phyloP scores from a whole-genome alignment of 2,888 invertebrate species.

The Zygothrica quintamaculata region DNA sequence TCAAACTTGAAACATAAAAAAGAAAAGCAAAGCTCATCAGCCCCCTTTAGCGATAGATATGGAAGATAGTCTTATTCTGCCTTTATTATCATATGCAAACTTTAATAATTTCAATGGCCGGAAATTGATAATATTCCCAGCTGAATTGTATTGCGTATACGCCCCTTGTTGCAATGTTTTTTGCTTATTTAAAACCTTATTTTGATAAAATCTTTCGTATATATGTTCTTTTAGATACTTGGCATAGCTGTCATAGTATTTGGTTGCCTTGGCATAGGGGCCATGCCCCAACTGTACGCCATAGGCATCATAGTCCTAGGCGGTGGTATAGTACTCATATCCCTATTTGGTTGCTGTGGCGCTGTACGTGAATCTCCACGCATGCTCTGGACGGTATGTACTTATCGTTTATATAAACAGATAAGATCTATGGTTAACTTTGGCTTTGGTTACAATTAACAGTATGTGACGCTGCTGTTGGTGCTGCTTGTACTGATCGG shows the following conservation, averaged over 20 bases:
- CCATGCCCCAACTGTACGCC: slow-evolving; percentile 76
- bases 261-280: slow-evolving; percentile 77
- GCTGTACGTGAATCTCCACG: slow-evolving; percentile 78
- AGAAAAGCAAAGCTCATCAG: no score
- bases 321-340: slow-evolving; percentile 71
- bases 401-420: not conserved
- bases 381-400: slow-evolving; percentile 76
- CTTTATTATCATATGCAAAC: no score
- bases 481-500: slow-evolving; percentile 65
- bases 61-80: no score
- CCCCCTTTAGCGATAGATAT: no score
- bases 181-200: no score
- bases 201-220: no score
- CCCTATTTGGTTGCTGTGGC: slow-evolving; percentile 79
- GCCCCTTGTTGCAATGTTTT: no score
- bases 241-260: slow-evolving; percentile 74
- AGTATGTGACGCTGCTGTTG: slow-evolving; percentile 72
- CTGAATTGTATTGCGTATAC: no score
- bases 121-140: no score
- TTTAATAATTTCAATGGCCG: no score
- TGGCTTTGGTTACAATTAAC: slow-evolving; percentile 9
- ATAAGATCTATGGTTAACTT: slow-evolving; percentile 1
- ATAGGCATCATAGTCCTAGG: slow-evolving; percentile 76
- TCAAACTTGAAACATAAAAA: no score
- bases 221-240: slow-evolving; percentile 61